Percentiles rank a stretch among this genome's conserved stretches.
These are phyloP conservation scores for Acrocephalus scirpaceus DNA, from an alignment of 2,797 vertebrate species.

Conservation along the genomic window DNA sequence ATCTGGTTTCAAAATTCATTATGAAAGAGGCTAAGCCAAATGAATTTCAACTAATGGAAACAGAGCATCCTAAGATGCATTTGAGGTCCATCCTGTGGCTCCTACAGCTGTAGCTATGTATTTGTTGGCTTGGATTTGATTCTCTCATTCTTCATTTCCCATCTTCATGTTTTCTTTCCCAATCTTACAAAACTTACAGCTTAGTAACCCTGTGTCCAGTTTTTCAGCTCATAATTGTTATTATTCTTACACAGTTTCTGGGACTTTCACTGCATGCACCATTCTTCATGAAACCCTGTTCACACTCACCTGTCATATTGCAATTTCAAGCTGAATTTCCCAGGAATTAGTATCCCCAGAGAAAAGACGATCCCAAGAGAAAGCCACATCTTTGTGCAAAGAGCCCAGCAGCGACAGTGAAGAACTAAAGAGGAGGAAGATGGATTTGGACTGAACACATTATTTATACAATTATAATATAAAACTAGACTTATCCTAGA, in stretches of 20 bases:
- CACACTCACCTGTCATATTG: constrained; percentile 43
- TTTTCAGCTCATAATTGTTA: neutral
- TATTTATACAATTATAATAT: neutral
- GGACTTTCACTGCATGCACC: neutral
- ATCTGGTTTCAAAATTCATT: constrained; percentile 30
- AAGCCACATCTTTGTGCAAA: constrained; percentile 46
- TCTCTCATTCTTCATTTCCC: neutral
- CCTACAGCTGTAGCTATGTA: neutral
- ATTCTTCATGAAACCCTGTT: neutral
- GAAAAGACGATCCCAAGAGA: constrained; percentile 23
- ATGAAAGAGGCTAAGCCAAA: neutral
- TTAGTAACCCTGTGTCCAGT: neutral
- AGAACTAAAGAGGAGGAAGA: neutral
- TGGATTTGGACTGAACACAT: neutral
- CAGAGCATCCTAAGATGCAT: neutral
- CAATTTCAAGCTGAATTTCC: constrained; percentile 26
- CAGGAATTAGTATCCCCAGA: constrained; percentile 50
- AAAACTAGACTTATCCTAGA: neutral
- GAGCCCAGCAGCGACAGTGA: neutral
- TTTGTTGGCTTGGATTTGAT: neutral
- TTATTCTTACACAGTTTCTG: neutral
- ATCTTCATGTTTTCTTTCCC: neutral
- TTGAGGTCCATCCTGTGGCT: neutral
- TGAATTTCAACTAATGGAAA: constrained; percentile 22
- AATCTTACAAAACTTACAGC: neutral